These are phyloP conservation scores for Drosophila nigromelanica DNA, from an alignment of 1,140 invertebrate genomes.

Conservation along the genomic window DNA sequence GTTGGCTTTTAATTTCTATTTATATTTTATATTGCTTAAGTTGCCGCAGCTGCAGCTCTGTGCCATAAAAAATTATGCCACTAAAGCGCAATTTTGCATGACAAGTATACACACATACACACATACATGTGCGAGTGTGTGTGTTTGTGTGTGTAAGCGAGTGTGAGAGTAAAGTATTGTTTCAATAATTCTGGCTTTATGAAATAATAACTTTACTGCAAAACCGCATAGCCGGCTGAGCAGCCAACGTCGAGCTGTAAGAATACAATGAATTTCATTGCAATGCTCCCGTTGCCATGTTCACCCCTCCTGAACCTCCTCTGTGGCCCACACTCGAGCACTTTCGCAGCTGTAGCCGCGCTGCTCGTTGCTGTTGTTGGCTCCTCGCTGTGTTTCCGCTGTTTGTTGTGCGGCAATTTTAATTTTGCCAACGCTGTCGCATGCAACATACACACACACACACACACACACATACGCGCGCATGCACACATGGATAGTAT, in stretches of 20 bases:
- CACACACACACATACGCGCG: too few relatives aligned
- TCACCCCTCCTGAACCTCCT: background rate
- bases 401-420: constrained; percentile 82
- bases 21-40: constrained; percentile 77
- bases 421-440: constrained; percentile 79
- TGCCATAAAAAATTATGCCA: constrained; percentile 72
- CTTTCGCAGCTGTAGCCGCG: constrained; percentile 31
- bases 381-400: constrained; percentile 79
- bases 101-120: constrained; percentile 49
- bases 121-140: constrained; percentile 9
- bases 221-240: constrained; percentile 59
- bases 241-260: constrained; percentile 69
- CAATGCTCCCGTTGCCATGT: constrained; percentile 2
- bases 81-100: constrained; percentile 79
- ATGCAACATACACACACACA: constrained; percentile 50
- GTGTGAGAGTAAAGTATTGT: constrained; percentile 78
- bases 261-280: constrained; percentile 78
- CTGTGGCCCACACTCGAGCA: background rate
- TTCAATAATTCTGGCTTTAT: constrained; percentile 83
- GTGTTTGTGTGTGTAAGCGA: constrained; percentile 20
- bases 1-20: constrained; percentile 81
- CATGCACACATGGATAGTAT: constrained; percentile 5
- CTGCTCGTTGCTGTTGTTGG: constrained; percentile 36
- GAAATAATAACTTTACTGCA: constrained; percentile 83
- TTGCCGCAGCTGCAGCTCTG: constrained; percentile 70